Evolutionary conservation across 2,888 invertebrate genomes (phyloP), one percentile per base, ranked within the genome.

Genomic region (Abrostola triplasia): DNA sequence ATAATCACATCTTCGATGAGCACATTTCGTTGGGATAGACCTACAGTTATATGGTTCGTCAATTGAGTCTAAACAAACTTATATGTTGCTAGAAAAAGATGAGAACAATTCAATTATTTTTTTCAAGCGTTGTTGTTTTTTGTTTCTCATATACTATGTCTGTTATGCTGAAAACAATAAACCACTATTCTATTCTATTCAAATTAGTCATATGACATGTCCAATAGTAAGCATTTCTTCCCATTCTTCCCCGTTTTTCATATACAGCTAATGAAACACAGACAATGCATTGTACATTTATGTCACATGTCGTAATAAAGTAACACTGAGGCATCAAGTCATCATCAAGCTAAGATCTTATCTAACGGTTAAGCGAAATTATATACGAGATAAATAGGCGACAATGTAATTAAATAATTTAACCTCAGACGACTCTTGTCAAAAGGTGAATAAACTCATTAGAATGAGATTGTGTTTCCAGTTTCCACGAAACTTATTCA

Each of bases 391-490:
- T 57, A 37, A 61, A 36, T 48, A 44, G 8, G 8, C 7, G 0
- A 42, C 6, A 8, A n/a, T 13, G 8, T 6, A 12, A 35, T 11
- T 41, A 41, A 53, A 35, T 11, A 49, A 11, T 36, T 49, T 49
- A 10, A 6, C 35, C 35, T 49, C 49, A 24, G 11, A 36, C 24
- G 11, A 5, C 6, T 36, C 36, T 44, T 36, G 57, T 24, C 13
- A 9, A 24, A 24, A 47, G 44, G 44, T 47, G 44, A 47, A 47
- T 24, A 47, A 47, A 47, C 44, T 24, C 24, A 47, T 47, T 10
- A 24, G 24, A 13, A 47, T 13, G 44, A 13, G 44, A 13, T 47
- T 47, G 44, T 47, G 10, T 13, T 44, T 44, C 44, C 44, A 13
- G 10, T 13, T 44, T 44, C 44, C 44, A 13, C 44, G 13, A 44